Evolutionary conservation across 2,888 invertebrate genomes (phyloP).

Genomic region (Sialis fuliginosa): DNA sequence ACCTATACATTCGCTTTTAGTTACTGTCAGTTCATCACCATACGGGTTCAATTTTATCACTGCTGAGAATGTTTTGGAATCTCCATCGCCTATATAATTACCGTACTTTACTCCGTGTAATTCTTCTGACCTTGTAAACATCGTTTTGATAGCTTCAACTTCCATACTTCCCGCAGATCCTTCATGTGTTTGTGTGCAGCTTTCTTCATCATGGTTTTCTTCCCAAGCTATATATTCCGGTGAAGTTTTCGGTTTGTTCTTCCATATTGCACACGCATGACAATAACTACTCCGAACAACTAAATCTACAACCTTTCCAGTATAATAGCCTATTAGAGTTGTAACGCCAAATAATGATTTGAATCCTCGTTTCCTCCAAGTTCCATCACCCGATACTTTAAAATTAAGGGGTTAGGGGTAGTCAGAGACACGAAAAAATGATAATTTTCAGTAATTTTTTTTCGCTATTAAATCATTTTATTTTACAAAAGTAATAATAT

Average conservation of each 20-base stretch:
- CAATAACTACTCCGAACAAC: conserved; percentile 9
- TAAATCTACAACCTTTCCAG: conserved; percentile 1
- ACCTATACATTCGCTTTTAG: conserved; percentile 4
- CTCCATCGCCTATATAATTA: background rate
- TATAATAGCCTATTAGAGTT: background rate
- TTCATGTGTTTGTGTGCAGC: conserved; percentile 7
- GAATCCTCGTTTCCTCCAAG: conserved; percentile 1
- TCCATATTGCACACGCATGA: conserved; percentile 9
- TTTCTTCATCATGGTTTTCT: conserved; percentile 8
- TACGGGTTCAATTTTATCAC: conserved; percentile 1
- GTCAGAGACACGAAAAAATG: too few relatives aligned
- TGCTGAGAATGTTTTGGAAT: conserved; percentile 1
- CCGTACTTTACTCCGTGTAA: background rate
- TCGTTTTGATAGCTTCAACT: background rate
- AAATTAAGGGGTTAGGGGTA: conserved; percentile 2
- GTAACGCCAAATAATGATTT: background rate
- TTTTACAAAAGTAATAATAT: too few relatives aligned
- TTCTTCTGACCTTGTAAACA: too few relatives aligned
- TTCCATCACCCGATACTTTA: conserved; percentile 1
- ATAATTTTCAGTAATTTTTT: too few relatives aligned
- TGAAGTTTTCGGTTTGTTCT: conserved; percentile 8
- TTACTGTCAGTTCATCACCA: background rate
- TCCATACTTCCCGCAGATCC: conserved; percentile 2
- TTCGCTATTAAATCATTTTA: too few relatives aligned
- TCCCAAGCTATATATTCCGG: conserved; percentile 9